These are phyloP conservation scores for Smutsia gigantea DNA, from an alignment of 2,797 vertebrate species.

Conservation along the genomic window DNA sequence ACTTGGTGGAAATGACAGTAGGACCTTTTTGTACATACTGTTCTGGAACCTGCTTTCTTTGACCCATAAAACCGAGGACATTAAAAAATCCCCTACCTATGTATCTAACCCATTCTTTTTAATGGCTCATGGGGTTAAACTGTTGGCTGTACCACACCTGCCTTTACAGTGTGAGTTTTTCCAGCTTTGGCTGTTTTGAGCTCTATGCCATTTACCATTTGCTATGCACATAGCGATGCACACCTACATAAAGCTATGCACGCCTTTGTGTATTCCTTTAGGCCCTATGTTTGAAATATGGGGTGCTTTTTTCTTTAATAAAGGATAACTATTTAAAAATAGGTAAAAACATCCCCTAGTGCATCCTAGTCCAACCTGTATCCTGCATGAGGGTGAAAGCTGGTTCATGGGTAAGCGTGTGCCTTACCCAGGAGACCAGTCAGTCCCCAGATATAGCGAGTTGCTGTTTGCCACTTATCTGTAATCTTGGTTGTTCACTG, in stretches of 20 bases:
- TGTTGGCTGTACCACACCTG: background rate
- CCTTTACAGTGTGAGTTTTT: background rate
- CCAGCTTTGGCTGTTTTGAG: background rate
- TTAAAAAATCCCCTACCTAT: background rate
- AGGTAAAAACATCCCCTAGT: too few relatives aligned
- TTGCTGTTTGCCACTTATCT: slow-evolving; percentile 15
- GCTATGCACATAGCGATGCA: background rate
- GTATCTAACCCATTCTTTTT: background rate
- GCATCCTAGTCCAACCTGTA: background rate
- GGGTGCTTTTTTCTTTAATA: background rate
- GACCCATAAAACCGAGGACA: background rate
- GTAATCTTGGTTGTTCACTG: background rate
- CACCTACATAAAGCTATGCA: background rate
- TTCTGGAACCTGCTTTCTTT: slow-evolving; percentile 2
- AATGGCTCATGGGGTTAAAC: background rate
- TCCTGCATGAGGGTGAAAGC: background rate
- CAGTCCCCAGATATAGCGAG: background rate
- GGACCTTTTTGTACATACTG: background rate
- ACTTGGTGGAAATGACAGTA: background rate
- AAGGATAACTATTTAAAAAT: background rate
- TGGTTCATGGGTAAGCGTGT: background rate
- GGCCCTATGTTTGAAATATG: background rate
- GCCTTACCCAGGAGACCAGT: background rate
- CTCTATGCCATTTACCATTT: background rate
- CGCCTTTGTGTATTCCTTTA: background rate